Evolutionary conservation across 2,888 invertebrate species (phyloP), one percentile per base, ranked within the genome.

Genomic region (Cephus nigrinus): DNA sequence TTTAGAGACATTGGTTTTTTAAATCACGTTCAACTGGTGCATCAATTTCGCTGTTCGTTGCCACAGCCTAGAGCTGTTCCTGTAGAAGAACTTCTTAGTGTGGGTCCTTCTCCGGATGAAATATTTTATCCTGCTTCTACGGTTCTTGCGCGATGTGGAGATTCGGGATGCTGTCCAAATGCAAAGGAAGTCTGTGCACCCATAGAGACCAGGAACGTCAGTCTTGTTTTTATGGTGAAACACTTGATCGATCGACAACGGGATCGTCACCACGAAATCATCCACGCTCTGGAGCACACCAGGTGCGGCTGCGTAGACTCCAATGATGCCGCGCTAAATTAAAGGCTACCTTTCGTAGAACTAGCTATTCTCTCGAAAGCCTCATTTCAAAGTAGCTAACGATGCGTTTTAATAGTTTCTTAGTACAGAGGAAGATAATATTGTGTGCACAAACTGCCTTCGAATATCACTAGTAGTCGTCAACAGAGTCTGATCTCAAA

Each of bases 211-310:
- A 85, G 88, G 76, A 88, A 89, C 30, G 85, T 91, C 55, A 88
- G 87, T 75, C 84, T 91, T n/a, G 89, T 90, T 5, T 91, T 91
- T 78, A 86, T 87, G 84, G 87, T 91, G 32, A 87, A 86, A 77
- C 90, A 90, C 75, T 79, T 82, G 3, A 86, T 90, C 76, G 90
- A 90, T 80, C 87, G 81, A 68, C 88, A 87, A 79, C 87, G 90
- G 4, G 88, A 88, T 79, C 87, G 89, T 75, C 90, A 90, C 82
- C 89, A 90, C 78, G 90, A 90, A 80, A 80, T 88, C 34, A 86
- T 90, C 77, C 88, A 89, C 78, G 88, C 87, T 23, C 31, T 86
- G 55, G 88, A 90, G 73, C 90, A 90, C 76, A 86, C 85, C 1
- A 88, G 86, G 76, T 90, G 90, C 78, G 85, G 83, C 15, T 90